Evolutionary conservation across 2,888 invertebrate species (phyloP), one percentile per base, ranked within the genome.

Genomic region (Latrodectus elegans): DNA sequence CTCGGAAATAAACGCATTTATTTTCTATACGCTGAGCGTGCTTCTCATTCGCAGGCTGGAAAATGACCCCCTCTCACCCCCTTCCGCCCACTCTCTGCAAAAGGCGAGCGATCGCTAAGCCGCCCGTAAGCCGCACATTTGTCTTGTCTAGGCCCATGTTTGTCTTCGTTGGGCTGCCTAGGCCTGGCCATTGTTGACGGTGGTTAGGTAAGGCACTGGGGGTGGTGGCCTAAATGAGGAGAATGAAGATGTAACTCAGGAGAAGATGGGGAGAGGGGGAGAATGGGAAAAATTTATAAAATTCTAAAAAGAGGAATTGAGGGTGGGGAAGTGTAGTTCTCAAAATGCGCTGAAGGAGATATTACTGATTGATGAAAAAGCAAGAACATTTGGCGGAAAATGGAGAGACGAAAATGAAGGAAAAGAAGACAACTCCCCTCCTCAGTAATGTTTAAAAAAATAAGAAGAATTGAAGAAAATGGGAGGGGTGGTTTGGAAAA

Each of bases 1-100:
- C 84, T 88, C 88, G 70, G 88, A 88, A 88, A 88, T 88, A 88
- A 88, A 84, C 84, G 84, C 88, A 88, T 88, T 88, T 88, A 88
- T 88, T 88, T 88, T 88, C 88, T 74, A 86, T 77, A 84, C 84
- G 72, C 65, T 65, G 71, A 75, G 85, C 73, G 65, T 80, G 79
- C 80, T 65, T 80, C 78, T 76, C 79, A 84, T 88, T 80, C 79
- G 71, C 73, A 73, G 78, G 80, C 80, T 83, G 74, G 88, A 87
- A 81, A 79, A 78, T 78, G 88, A 72, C 82, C 88, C 88, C 71
- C 77, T 70, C 67, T 38, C 38, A 38, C 38, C 38, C 38, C 38
- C 6, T 38, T 38, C 38, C 38, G 10, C 64, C 75, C 70, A 22
- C 76, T 53, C 53, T 26, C 65, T 67, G 64, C 71, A 77, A 60